Conservation (phyloP, 92 coral and sea anemone species). For the Montipora capitata region DNA sequence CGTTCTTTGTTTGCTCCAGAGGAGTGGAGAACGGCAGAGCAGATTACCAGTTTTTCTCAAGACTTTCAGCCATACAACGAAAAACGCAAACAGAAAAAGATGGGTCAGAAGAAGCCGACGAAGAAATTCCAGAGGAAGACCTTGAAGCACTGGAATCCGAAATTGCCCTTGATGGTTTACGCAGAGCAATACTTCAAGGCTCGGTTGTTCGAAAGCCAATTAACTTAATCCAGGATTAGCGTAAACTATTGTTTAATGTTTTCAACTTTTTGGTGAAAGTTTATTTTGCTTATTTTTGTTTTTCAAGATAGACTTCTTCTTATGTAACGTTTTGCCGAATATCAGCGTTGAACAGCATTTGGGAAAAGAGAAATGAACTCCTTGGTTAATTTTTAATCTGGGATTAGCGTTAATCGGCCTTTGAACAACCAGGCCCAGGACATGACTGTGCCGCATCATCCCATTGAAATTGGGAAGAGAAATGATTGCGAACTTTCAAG, state of each 20-base stretch:
- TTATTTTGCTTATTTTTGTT: too few species aligned
- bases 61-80: conserved; percentile 47
- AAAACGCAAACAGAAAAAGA: conserved; percentile 12
- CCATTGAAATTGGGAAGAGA: conserved; percentile 26
- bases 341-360: too few species aligned
- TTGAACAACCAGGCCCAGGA: too few species aligned
- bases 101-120: not conserved
- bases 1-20: conserved; percentile 53
- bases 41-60: conserved; percentile 65
- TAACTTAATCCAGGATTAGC: too few species aligned
- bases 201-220: too few species aligned
- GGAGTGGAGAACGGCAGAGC: conserved; percentile 73
- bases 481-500: conserved; percentile 43
- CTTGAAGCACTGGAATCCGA: conserved; percentile 33
- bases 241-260: too few species aligned
- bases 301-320: too few species aligned
- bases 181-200: conserved; percentile 9
- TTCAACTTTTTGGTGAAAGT: too few species aligned
- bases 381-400: too few species aligned
- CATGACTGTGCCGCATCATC: conserved; percentile 33
- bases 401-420: too few species aligned
- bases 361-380: too few species aligned
- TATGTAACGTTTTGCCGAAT: too few species aligned
- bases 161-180: conserved; percentile 13
- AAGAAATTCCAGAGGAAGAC: conserved; percentile 28